Evolutionary conservation across 2,113 vertebrate genomes (phyloP).

Genomic region (Tetrao urogallus): DNA sequence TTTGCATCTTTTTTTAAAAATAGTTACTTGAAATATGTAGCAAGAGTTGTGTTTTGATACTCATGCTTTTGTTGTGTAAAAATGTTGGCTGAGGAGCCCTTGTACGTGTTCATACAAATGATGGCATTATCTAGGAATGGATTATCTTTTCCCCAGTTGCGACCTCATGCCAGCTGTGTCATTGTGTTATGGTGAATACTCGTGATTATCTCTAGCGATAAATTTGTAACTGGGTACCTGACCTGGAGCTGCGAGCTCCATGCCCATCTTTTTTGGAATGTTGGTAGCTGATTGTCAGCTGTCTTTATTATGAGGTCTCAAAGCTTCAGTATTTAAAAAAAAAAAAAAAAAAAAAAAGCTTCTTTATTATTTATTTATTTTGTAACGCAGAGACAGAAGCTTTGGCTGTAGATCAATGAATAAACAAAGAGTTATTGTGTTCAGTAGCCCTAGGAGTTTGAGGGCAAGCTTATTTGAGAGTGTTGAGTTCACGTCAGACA

Average conservation of each 20-base stretch:
- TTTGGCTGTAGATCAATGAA: slow-evolving; percentile 60
- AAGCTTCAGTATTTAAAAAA: slow-evolving; percentile 29
- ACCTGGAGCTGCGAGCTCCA: slow-evolving; percentile 8
- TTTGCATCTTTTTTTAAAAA: background rate
- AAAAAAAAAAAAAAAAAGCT: background rate
- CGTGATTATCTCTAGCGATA: slow-evolving; percentile 45
- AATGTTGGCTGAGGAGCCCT: background rate
- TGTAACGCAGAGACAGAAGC: slow-evolving; percentile 28
- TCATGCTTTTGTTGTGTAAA: background rate
- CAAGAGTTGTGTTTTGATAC: background rate
- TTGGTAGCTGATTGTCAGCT: slow-evolving; percentile 31
- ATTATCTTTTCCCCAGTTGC: slow-evolving; percentile 45
- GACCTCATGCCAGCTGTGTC: slow-evolving; percentile 48
- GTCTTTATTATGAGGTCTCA: slow-evolving; percentile 56
- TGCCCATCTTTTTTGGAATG: slow-evolving; percentile 52
- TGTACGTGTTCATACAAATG: slow-evolving; percentile 47
- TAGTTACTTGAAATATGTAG: background rate
- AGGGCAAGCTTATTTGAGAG: slow-evolving; percentile 48
- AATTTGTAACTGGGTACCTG: slow-evolving; percentile 47
- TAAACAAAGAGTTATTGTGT: slow-evolving; percentile 67
- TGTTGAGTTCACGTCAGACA: slow-evolving; percentile 30
- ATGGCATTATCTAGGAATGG: slow-evolving; percentile 50
- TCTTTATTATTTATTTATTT: background rate
- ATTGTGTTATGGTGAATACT: slow-evolving; percentile 58
- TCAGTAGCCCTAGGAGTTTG: slow-evolving; percentile 56